These are phyloP conservation scores for Zaprionus taronus DNA, from an alignment of 1,140 invertebrate species.

Conservation along the genomic window DNA sequence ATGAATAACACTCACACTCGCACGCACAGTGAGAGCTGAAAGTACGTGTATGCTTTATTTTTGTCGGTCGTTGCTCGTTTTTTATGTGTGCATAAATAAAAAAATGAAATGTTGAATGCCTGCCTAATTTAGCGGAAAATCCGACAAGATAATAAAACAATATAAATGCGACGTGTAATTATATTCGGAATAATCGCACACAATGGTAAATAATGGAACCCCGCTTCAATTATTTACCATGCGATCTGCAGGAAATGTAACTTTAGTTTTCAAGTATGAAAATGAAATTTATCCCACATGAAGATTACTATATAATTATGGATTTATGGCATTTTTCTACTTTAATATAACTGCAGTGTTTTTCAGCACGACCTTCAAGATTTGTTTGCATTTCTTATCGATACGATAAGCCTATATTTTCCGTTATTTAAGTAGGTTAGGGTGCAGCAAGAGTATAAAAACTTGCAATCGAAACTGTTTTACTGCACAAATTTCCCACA, in stretches of 20 bases:
- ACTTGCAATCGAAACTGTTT: background rate
- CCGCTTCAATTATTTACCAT: background rate
- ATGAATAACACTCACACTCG: slow-evolving; percentile 6
- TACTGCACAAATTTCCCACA: slow-evolving; percentile 6
- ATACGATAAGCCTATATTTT: background rate
- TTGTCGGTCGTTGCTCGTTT: slow-evolving; percentile 10
- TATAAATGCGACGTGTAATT: slow-evolving; percentile 2
- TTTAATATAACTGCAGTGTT: background rate
- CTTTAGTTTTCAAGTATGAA: background rate
- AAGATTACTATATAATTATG: background rate
- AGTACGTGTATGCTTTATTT: slow-evolving; percentile 12
- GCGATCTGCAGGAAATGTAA: background rate
- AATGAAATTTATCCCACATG: background rate
- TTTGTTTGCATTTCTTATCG: background rate
- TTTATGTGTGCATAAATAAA: slow-evolving; percentile 8
- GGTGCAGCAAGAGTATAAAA: background rate
- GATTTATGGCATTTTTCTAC: background rate
- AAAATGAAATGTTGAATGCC: slow-evolving; percentile 25
- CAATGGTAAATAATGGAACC: background rate
- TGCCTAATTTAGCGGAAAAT: slow-evolving; percentile 49
- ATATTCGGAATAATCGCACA: background rate
- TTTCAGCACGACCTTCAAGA: background rate
- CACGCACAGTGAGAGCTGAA: slow-evolving; percentile 14
- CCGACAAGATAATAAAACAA: slow-evolving; percentile 8
- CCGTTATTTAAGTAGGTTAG: background rate